These are phyloP conservation scores for Sebastes minor DNA, from an alignment of 2,797 vertebrate genomes.

Conservation along the genomic window DNA sequence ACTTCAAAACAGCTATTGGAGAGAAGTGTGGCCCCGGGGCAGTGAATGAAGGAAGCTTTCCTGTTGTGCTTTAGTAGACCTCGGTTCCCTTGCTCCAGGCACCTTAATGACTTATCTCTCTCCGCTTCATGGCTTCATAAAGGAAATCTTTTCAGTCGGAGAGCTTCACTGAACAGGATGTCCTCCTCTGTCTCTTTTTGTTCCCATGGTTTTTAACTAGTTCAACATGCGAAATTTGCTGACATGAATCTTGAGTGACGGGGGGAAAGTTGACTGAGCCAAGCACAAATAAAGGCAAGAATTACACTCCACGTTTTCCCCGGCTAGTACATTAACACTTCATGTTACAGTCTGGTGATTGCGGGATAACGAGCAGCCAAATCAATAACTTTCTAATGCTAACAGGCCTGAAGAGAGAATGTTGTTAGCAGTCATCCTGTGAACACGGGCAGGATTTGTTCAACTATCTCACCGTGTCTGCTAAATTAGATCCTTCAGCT, in stretches of 20 bases:
- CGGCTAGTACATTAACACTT: constrained; percentile 27
- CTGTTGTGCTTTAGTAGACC: constrained; percentile 42
- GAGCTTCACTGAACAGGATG: constrained; percentile 31
- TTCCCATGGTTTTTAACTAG: constrained; percentile 3
- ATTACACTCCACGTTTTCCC: not conserved
- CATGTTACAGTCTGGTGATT: constrained; percentile 30
- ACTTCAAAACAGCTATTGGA: constrained; percentile 14
- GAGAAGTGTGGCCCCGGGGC: constrained; percentile 27
- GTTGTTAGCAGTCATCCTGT: not conserved
- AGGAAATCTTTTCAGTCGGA: constrained; percentile 48
- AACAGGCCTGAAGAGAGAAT: not conserved
- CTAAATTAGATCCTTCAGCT: not conserved
- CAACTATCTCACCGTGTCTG: not conserved
- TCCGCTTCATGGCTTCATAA: constrained; percentile 17
- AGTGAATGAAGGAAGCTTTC: constrained; percentile 47
- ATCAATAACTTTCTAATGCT: constrained; percentile 37
- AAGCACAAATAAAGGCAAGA: constrained; percentile 7
- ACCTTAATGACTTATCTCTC: constrained; percentile 52
- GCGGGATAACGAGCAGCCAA: constrained; percentile 21
- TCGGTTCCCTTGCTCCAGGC: constrained; percentile 45
- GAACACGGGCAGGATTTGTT: not conserved
- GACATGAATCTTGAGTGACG: not conserved
- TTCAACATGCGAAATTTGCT: constrained; percentile 23
- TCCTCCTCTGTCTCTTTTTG: not conserved
- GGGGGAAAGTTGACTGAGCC: constrained; percentile 5